Conservation (phyloP, 2,888 invertebrate genomes). For the Hypomecis atomaria region DNA sequence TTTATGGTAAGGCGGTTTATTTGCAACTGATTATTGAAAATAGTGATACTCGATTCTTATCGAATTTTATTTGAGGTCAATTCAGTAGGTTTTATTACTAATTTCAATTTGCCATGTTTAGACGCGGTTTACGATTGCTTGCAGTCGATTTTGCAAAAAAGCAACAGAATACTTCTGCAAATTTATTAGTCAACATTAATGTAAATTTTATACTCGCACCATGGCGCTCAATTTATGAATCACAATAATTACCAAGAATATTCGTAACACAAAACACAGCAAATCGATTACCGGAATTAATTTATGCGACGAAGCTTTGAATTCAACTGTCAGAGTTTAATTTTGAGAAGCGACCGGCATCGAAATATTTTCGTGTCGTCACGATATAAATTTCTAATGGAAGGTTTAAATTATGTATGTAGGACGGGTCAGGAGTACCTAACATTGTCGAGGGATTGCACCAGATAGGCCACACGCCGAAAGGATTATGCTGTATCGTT, state of each 20-base stretch:
- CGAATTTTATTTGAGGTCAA: too few relatives aligned
- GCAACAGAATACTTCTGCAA: too few relatives aligned
- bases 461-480: slow-evolving; percentile 11
- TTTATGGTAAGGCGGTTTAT: too few relatives aligned
- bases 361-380: slow-evolving; percentile 58
- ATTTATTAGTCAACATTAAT: background rate
- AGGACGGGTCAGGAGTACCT: slow-evolving; percentile 55
- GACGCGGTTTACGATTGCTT: too few relatives aligned
- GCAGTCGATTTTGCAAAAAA: too few relatives aligned
- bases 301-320: slow-evolving; percentile 38
- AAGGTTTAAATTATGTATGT: slow-evolving; percentile 66
- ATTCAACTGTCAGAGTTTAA: slow-evolving; percentile 43
- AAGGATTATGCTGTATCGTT: background rate
- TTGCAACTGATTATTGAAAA: too few relatives aligned
- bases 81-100: too few relatives aligned
- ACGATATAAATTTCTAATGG: slow-evolving; percentile 57
- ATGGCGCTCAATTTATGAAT: slow-evolving; percentile 6
- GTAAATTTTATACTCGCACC: background rate
- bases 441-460: slow-evolving; percentile 52
- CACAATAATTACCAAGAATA: slow-evolving; percentile 21
- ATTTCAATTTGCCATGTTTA: too few relatives aligned
- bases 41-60: too few relatives aligned
- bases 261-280: slow-evolving; percentile 28
- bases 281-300: slow-evolving; percentile 33
- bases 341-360: slow-evolving; percentile 48